Base-by-base conservation (phyloP, 2,888 invertebrate genomes). In the Silvanus unidentatus region DNA sequence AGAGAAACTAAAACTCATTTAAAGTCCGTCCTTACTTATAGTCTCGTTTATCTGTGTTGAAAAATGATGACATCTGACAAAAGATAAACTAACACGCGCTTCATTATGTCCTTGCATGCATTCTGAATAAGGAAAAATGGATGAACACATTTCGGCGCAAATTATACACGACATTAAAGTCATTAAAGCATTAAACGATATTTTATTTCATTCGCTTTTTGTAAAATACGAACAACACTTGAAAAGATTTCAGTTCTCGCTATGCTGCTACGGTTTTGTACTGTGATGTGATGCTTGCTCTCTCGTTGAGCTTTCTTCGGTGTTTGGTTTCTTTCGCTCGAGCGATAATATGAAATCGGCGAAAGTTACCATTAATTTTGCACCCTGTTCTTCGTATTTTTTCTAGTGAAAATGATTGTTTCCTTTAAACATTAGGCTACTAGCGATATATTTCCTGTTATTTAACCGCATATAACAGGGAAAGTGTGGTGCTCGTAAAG, bases 401-500 rank as follows among this genome's bases (percentile, higher is more conserved):
- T 32, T 37, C 42, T 40, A 30, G 49, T 16, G 44, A 47, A 47
- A 54, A 52, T 50, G 49, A 54, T 54, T 50, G 50, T 48, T 32
- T 39, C 40, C 50, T 41, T 52, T 54, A 52, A 54, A 54, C 51
- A 52, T 49, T 45, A 39, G 3, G 10, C 34, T 4, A 12, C 13
- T 13, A 34, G 34, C 44, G 34, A 39, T 43, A 48, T 41, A 46
- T 40, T 50, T 43, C 42, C 43, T 44, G 44, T 45, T 50, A 51
- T 45, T 47, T 47, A 46, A 47, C 38, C n/a, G n/a, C n/a, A n/a
- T 45, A 39, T 16, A 40, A 44, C 40, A 38, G 4, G 4, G 13
- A 11, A 38, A 42, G 44, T 45, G 43, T 34, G n/a, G n/a, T n/a
- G n/a, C n/a, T n/a, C n/a, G n/a, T n/a, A n/a, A n/a, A n/a, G n/a